These are phyloP conservation scores for Coracias cyanogaster DNA, from an alignment of 2,797 vertebrate species.

Conservation along the genomic window DNA sequence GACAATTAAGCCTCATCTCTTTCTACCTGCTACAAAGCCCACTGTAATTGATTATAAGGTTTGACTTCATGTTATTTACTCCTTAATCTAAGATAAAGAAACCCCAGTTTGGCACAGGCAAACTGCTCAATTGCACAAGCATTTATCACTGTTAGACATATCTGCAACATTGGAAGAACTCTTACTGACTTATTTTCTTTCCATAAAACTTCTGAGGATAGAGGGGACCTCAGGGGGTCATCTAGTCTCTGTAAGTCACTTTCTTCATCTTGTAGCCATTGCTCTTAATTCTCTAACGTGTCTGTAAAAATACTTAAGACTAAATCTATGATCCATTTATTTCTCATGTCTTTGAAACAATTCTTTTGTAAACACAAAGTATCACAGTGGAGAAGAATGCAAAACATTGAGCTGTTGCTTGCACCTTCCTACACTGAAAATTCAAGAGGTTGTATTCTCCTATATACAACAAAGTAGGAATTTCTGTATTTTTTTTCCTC, in stretches of 20 bases:
- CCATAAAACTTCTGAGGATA: neutral
- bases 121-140: neutral
- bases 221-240: neutral
- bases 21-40: neutral
- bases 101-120: neutral
- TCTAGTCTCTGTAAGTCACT: neutral
- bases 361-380: neutral
- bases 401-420: neutral
- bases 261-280: neutral
- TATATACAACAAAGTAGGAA: neutral
- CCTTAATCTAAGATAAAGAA: neutral
- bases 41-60: neutral
- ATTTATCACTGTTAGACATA: neutral
- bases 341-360: neutral
- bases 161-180: neutral
- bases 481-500: neutral
- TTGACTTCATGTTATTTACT: neutral
- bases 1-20: neutral
- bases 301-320: neutral
- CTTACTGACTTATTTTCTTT: neutral
- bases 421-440: neutral
- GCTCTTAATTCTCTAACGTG: neutral
- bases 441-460: fast-evolving
- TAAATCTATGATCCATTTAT: neutral
- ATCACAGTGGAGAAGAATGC: neutral